A percentile compares a stretch with the other conserved stretches of the same genome.
Conservation (phyloP, 2,797 vertebrate species). For the Margarornis squamiger region DNA sequence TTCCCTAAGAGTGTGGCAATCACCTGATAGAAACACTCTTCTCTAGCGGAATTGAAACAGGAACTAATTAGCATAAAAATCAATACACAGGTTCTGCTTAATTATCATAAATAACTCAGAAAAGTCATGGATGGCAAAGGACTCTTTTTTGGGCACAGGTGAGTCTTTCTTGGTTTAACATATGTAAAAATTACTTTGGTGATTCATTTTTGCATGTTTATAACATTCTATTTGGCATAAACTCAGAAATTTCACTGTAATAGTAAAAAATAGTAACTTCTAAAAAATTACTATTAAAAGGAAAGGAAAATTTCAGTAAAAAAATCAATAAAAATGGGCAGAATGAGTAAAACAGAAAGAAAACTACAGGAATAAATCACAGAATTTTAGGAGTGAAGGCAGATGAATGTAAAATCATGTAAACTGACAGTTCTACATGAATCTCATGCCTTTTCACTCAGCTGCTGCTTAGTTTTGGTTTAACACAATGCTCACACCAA, state of each 20-base stretch:
- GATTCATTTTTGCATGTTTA: neutral
- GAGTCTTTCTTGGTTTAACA: neutral
- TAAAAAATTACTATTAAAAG: neutral
- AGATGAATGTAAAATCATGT: neutral
- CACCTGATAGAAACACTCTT: neutral
- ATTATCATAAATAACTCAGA: neutral
- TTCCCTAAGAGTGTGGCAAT: neutral
- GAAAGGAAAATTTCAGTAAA: neutral
- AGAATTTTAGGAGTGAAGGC: neutral
- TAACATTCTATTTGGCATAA: neutral
- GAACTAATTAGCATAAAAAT: constrained; percentile 10
- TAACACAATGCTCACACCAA: neutral
- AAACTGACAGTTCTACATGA: neutral
- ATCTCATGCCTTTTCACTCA: neutral
- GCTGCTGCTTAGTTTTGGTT: neutral
- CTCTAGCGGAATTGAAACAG: neutral
- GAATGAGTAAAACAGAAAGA: neutral
- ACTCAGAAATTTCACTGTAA: neutral
- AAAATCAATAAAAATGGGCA: rapidly evolving
- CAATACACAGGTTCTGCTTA: neutral
- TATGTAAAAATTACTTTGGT: neutral
- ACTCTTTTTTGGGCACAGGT: neutral
- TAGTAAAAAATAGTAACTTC: neutral
- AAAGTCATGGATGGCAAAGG: neutral
- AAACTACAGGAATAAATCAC: neutral